These are phyloP conservation scores for Xestobium rufovillosum DNA, from an alignment of 2,888 invertebrate species.

Conservation along the genomic window DNA sequence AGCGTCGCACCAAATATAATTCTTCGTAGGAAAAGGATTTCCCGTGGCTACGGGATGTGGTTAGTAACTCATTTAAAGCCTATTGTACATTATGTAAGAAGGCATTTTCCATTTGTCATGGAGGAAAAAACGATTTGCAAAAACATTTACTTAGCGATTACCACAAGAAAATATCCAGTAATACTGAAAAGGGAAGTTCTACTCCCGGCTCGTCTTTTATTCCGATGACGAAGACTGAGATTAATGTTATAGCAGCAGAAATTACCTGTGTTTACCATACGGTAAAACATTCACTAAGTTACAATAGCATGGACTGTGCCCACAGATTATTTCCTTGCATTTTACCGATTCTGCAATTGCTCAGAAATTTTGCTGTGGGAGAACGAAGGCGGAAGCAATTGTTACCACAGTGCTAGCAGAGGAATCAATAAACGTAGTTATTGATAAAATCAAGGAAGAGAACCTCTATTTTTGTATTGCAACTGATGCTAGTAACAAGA, in stretches of 20 bases:
- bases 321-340: constrained; percentile 16
- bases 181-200: background rate
- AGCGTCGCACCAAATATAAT: constrained; percentile 9
- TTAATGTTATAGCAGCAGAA: no score
- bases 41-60: constrained; percentile 4
- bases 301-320: constrained; percentile 18
- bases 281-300: constrained; percentile 17
- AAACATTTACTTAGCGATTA: constrained; percentile 4
- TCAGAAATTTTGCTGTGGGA: constrained; percentile 14
- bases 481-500: constrained; percentile 11
- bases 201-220: constrained; percentile 2
- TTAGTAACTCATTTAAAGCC: constrained; percentile 3
- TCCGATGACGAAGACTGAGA: no score
- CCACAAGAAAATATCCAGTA: constrained; percentile 6
- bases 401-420: constrained; percentile 8
- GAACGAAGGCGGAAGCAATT: constrained; percentile 8
- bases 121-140: constrained; percentile 8
- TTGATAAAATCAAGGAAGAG: constrained; percentile 7
- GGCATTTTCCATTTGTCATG: constrained; percentile 10
- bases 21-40: constrained; percentile 7
- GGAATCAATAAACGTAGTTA: constrained; percentile 6
- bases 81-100: constrained; percentile 8
- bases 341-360: constrained; percentile 15
- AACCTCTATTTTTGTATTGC: constrained; percentile 11
- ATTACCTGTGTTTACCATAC: constrained; percentile 8